Evolutionary conservation across 2,888 invertebrate genomes (phyloP), one percentile per base, ranked within the genome.

Genomic region (Drosophila setosimentum): DNA sequence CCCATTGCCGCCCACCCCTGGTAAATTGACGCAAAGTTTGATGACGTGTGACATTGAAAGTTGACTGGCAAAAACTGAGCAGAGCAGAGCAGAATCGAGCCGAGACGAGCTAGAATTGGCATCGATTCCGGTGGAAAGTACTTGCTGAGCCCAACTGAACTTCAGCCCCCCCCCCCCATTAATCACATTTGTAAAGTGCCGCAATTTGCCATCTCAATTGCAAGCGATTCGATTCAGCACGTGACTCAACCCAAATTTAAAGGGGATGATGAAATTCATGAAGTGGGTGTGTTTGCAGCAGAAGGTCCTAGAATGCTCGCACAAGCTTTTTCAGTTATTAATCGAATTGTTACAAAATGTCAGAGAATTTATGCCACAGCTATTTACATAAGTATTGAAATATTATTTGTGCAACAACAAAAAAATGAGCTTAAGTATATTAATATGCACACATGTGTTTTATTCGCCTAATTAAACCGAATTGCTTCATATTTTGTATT

Each of bases 31-130:
- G 77, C 71, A 71, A 75, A 78, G 72, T 78, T 81, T 73, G 89
- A 86, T 83, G 84, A 84, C 87, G 84, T 84, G 87, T 88, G 89
- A 87, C 84, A 85, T 83, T 85, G 87, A 88, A 88, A 82, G 84
- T 78, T 67, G 71, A 71, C 83, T 71, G 72, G 57, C 72, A 72
- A 66, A 66, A 66, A 59, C 66, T 76, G 54, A 62, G 64, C 30
- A 55, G 58, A 18, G 24, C 13, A 5, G 30, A 7, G 35, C 24
- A 18, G 10, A 49, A 27, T 10, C 2, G 27, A 48, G 18, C 18
- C 24, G 27, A 49, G 33, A 45, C 48, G 33, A 24, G 50, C 55
- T 59, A 55, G 11, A 48, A 49, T 49, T 59, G 57, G 57, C 59
- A 63, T 59, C 67, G 64, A 66, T 37, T n/a, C 27, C 29, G 18